These are phyloP conservation scores for Branchinecta sandiegonensis DNA, from an alignment of 2,888 invertebrate species.

Conservation along the genomic window DNA sequence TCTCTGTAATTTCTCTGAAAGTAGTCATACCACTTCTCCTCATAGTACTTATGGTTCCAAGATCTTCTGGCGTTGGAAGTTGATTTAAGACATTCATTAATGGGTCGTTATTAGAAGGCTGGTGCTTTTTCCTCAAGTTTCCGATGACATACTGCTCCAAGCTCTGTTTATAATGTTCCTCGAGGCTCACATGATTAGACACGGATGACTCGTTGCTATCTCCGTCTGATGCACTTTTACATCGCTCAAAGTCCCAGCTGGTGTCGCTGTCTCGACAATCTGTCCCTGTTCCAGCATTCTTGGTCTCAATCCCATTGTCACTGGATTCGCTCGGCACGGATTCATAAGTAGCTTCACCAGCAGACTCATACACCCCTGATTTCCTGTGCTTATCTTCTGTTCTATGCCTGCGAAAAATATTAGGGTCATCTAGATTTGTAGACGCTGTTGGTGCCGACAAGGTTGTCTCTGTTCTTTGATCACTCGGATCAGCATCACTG, in stretches of 20 bases:
- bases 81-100: background rate
- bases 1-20: conserved; percentile 3
- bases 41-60: conserved; percentile 7
- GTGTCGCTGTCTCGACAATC: conserved; percentile 26
- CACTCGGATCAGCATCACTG: background rate
- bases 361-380: background rate
- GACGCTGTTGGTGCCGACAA: background rate
- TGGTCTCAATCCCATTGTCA: conserved; percentile 15
- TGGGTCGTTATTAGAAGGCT: background rate
- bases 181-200: background rate
- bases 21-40: background rate
- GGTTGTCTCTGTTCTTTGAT: background rate
- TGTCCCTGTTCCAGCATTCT: conserved; percentile 15
- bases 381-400: background rate
- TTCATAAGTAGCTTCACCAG: background rate
- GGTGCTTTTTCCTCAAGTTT: conserved; percentile 24
- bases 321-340: conserved; percentile 5
- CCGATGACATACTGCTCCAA: conserved; percentile 25
- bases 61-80: background rate
- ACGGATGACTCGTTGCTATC: background rate
- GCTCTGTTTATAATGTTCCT: conserved; percentile 16
- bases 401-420: background rate
- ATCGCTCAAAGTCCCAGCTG: conserved; percentile 28
- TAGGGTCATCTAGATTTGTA: background rate
- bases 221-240: conserved; percentile 18